Evolutionary conservation across 1,140 invertebrate genomes (phyloP).

Genomic region (Aleiodes sp.): DNA sequence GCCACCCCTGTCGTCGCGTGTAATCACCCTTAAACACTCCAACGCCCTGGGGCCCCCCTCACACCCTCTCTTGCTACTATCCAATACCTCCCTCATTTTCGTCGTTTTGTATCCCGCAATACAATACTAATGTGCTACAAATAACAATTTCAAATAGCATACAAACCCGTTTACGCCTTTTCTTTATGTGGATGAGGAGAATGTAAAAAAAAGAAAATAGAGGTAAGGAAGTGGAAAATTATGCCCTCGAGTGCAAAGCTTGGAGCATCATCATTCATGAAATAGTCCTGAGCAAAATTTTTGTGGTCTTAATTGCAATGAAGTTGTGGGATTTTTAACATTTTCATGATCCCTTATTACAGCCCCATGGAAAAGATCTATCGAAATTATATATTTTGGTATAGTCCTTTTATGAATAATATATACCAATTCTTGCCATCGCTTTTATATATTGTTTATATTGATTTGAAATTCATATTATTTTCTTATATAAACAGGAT

Average conservation of each 20-base stretch:
- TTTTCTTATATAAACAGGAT: too few relatives aligned
- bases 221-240: conserved; percentile 29
- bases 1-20: conserved; percentile 64
- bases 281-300: not conserved
- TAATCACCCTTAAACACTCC: conserved; percentile 67
- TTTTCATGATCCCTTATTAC: too few relatives aligned
- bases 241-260: conserved; percentile 5
- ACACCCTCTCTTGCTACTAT: conserved; percentile 39
- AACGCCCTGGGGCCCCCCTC: conserved; percentile 54
- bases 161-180: conserved; percentile 19
- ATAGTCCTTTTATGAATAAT: too few relatives aligned
- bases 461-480: too few relatives aligned
- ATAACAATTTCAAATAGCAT: conserved; percentile 61
- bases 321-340: too few relatives aligned
- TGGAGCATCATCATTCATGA: not conserved
- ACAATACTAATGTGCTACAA: conserved; percentile 68
- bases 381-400: too few relatives aligned
- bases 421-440: too few relatives aligned
- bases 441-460: too few relatives aligned
- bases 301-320: not conserved
- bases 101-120: conserved; percentile 53
- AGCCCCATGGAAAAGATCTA: too few relatives aligned
- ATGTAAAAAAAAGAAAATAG: conserved; percentile 26
- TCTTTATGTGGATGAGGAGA: too few relatives aligned
- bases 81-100: not conserved